Base-by-base conservation (phyloP, 2,113 vertebrate genomes). In the Polypterus bichir region DNA sequence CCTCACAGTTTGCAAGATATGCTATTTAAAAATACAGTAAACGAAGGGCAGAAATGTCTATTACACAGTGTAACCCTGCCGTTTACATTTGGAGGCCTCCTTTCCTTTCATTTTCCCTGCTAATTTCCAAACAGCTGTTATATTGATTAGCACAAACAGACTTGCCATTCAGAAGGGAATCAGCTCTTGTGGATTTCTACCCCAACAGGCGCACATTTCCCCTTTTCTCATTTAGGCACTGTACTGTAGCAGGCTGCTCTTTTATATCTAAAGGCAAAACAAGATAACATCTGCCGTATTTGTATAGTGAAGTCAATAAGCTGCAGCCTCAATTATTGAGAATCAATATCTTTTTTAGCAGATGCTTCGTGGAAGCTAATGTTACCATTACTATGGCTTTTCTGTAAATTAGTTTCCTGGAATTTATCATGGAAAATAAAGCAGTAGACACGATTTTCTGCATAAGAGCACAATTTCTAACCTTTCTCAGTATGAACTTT, bases 271-370 rank as follows among this genome's bases (percentile, higher is more conserved):
- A 10, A 59, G 65, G 61, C 65, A 54, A 64, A 66, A 65, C 10
- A 54, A 62, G 68, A 72, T 67, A 68, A 11, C 59, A 69, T 66
- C 59, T 70, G 60, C 56, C 64, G 66, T 67, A 64, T 66, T 53
- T 59, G 64, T 45, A 57, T 61, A 44, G 54, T 66, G 46, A 64
- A 62, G 68, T 61, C 61, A 11, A 66, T 9, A 58, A 49, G 47
- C 46, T 61, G 47, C n/a, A 57, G 60, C 62, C 65, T 70, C 47
- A 72, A 63, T 70, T 76, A 76, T 68, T 67, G 65, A 63, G 64
- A 73, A 71, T 73, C 69, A 64, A 71, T 75, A 61, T 57, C 65
- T 46, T 57, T 68, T 73, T 66, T 69, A 51, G 27, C 62, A 57
- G 9, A 66, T 61, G 51, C 60, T 59, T 61, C 55, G 52, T 62